Evolutionary conservation across 1,140 invertebrate genomes (phyloP).

Genomic region (Lamellibrachia luymesi): DNA sequence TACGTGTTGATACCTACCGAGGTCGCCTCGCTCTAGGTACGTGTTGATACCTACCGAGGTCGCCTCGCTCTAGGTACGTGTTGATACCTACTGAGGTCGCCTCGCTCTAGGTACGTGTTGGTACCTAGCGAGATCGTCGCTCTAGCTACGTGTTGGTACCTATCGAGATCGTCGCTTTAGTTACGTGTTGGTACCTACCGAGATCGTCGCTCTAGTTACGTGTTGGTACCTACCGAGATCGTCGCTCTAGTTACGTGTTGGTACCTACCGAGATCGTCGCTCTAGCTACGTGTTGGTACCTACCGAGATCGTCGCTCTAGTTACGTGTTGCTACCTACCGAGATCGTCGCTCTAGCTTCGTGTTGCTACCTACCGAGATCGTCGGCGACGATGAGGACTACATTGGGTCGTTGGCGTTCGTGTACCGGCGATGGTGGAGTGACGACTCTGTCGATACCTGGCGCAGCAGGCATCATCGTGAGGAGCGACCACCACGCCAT

Average conservation of each 20-base stretch:
- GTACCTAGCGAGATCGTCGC: too few relatives aligned
- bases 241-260: background rate
- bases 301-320: background rate
- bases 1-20: too few relatives aligned
- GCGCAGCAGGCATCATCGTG: background rate
- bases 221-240: background rate
- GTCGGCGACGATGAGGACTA: conserved; percentile 6
- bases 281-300: background rate
- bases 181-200: background rate
- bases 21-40: too few relatives aligned
- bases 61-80: too few relatives aligned
- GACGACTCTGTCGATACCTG: background rate
- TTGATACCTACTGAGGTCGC: too few relatives aligned
- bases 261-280: background rate
- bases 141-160: background rate
- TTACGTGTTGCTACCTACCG: background rate
- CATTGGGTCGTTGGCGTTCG: background rate
- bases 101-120: too few relatives aligned
- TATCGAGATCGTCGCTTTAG: background rate
- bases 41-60: too few relatives aligned
- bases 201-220: background rate
- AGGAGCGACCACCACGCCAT: background rate
- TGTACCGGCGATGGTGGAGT: background rate
- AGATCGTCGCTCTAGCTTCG: background rate
- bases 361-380: background rate